Evolutionary conservation across 2,888 invertebrate genomes (phyloP), one percentile per base, ranked within the genome.

Genomic region (Eurytoma californica): DNA sequence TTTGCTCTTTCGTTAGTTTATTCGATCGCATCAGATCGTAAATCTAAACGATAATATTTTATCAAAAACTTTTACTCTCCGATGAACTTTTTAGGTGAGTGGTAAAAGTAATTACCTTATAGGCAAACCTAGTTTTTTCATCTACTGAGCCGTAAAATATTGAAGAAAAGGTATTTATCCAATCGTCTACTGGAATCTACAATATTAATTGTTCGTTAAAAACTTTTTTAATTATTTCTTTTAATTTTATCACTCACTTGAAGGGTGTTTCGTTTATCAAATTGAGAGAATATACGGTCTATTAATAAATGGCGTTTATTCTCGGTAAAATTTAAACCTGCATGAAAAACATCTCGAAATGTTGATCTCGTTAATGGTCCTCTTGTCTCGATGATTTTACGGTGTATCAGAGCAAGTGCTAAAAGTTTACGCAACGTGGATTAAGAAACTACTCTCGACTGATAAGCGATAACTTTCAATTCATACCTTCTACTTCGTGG

Each of bases 81-180:
- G 16, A 39, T 49, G n/a, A 3, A 3, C 49, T 20, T 58, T 24
- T 39, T 7, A 39, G 39, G 9, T 9, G 39, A 60, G 39, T 53
- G 4, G 20, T 20, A 13, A 24, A 55, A 3, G 68, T 28, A n/a
- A 78, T 82, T 84, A 88, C 89, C 73, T 83, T 84, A 65, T 88
- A 90, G 20, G 86, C 86, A 70, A 88, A 89, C 39, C 83, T 69
- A 47, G 87, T 92, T 83, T 91, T 91, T 84, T 93, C 92, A 0
- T 92, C 91, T 14, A 91, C 79, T 1, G 88, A 91, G 16, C 58
- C 91, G 90, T 13, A 94, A 88, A 82, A 93, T 39, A 39, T 90
- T 13, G 91, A 88, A 2, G 93, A 93, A 73, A 93, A 86, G 0
- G 93, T 93, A 20, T 82, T 81, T 30, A 85, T 82, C 88, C 88